Evolutionary conservation across 2,113 vertebrate species (phyloP).

Genomic region (Hippocampus comes): DNA sequence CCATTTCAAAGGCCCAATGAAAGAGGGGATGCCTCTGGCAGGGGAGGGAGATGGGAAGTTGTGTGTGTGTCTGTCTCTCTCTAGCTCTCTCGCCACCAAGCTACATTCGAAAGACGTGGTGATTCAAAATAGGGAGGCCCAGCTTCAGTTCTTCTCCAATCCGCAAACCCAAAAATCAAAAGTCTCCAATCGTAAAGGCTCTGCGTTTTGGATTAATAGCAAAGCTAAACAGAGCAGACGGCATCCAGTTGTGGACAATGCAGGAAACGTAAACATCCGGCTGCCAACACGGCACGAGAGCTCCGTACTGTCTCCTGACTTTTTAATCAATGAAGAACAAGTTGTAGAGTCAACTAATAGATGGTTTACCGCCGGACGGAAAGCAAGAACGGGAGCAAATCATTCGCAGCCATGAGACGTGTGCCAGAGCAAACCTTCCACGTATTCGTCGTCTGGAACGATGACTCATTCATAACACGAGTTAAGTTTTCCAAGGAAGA

Average conservation of each 20-base stretch:
- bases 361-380: slow-evolving; percentile 16
- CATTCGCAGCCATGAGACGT: slow-evolving; percentile 21
- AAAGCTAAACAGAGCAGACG: slow-evolving; percentile 18
- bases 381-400: slow-evolving; percentile 25
- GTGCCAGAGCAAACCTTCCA: slow-evolving; percentile 16
- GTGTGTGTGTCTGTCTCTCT: slow-evolving; percentile 14
- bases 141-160: slow-evolving; percentile 14
- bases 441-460: slow-evolving; percentile 6
- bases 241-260: slow-evolving; percentile 27
- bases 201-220: background rate
- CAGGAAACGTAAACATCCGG: slow-evolving; percentile 49
- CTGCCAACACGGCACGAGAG: slow-evolving; percentile 3
- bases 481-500: slow-evolving; percentile 3
- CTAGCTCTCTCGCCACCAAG: slow-evolving; percentile 16
- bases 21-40: slow-evolving; percentile 36
- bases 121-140: slow-evolving; percentile 35
- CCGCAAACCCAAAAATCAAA: background rate
- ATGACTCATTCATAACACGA: slow-evolving; percentile 29
- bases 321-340: background rate
- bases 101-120: slow-evolving; percentile 26
- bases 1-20: slow-evolving; percentile 66
- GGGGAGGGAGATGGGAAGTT: slow-evolving; percentile 46
- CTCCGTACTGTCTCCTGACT: slow-evolving; percentile 5
- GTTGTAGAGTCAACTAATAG: slow-evolving; percentile 13
- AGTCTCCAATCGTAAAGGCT: background rate